phyloP scores from a whole-genome alignment of 1,140 invertebrate genomes.

The Drosophila punjabiensis region DNA sequence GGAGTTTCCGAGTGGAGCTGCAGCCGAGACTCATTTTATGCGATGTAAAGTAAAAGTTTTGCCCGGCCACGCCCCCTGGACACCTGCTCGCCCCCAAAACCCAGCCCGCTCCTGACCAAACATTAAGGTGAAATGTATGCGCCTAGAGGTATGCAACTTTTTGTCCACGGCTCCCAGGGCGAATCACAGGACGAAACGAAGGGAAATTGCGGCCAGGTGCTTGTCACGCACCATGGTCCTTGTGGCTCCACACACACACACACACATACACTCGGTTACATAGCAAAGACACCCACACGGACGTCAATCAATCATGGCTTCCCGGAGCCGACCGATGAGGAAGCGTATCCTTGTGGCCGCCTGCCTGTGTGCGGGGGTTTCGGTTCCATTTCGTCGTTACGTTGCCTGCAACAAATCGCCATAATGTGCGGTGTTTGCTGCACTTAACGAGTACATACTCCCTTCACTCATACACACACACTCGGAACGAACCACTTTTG shows the following conservation, averaged over 20 bases:
- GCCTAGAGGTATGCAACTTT: conserved; percentile 56
- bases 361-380: conserved; percentile 20
- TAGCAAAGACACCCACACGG: conserved; percentile 18
- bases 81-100: neutral
- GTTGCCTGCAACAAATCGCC: conserved; percentile 64
- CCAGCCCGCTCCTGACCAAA: conserved; percentile 3
- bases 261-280: too few relatives aligned
- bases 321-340: conserved; percentile 5
- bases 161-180: conserved; percentile 30
- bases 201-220: conserved; percentile 26
- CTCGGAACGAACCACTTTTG: conserved; percentile 3
- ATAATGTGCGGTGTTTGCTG: conserved; percentile 76
- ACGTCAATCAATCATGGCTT: conserved; percentile 70
- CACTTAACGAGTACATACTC: conserved; percentile 66
- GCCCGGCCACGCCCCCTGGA: conserved; percentile 12
- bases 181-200: conserved; percentile 18
- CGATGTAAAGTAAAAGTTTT: conserved; percentile 42
- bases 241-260: conserved; percentile 42
- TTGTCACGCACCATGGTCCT: conserved; percentile 49
- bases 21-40: conserved; percentile 31
- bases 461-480: conserved; percentile 4
- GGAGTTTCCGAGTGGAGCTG: conserved; percentile 44
- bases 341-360: conserved; percentile 6
- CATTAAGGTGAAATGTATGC: conserved; percentile 65
- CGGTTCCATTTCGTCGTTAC: conserved; percentile 55